phyloP scores from a whole-genome alignment of 2,888 invertebrate species.

The Lasioglossum marginatum region DNA sequence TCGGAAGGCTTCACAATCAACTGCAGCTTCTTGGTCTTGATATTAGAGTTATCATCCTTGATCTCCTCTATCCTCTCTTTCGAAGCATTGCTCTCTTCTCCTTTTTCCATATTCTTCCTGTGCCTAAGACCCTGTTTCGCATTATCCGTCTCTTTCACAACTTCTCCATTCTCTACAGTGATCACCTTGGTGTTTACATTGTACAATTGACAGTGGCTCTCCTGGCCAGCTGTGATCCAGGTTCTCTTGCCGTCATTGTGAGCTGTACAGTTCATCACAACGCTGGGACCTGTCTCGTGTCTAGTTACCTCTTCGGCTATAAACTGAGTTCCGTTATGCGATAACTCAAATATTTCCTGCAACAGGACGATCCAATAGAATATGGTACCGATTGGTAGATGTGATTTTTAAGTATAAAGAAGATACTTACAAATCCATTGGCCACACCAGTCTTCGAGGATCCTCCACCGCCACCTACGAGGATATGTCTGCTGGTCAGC shows the following conservation, averaged over 20 bases:
- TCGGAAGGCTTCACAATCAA: constrained; percentile 92
- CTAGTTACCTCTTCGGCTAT: constrained; percentile 95
- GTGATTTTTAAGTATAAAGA: not conserved
- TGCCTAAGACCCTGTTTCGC: constrained; percentile 84
- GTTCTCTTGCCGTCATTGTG: constrained; percentile 90
- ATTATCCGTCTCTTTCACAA: constrained; percentile 84
- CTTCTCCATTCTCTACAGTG: constrained; percentile 84
- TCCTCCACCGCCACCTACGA: constrained; percentile 99
- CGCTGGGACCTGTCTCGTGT: constrained; percentile 94
- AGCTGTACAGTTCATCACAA: constrained; percentile 96
- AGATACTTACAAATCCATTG: constrained; percentile 95
- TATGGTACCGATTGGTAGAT: not conserved
- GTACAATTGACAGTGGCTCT: constrained; percentile 95
- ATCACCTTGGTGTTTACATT: constrained; percentile 87
- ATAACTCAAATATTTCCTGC: constrained; percentile 96
- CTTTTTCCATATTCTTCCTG: constrained; percentile 84
- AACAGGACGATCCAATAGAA: constrained; percentile 71
- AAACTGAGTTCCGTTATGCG: constrained; percentile 93
- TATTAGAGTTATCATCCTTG: constrained; percentile 75
- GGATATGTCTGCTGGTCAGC: constrained; percentile 95
- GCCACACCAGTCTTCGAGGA: constrained; percentile 98
- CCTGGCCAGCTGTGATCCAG: constrained; percentile 95
- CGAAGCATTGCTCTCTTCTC: constrained; percentile 46
- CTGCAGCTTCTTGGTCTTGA: constrained; percentile 87
- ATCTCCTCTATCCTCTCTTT: constrained; percentile 71